Evolutionary conservation across 2,113 vertebrate genomes (phyloP).

Genomic region (Cricetomys ansorgei): DNA sequence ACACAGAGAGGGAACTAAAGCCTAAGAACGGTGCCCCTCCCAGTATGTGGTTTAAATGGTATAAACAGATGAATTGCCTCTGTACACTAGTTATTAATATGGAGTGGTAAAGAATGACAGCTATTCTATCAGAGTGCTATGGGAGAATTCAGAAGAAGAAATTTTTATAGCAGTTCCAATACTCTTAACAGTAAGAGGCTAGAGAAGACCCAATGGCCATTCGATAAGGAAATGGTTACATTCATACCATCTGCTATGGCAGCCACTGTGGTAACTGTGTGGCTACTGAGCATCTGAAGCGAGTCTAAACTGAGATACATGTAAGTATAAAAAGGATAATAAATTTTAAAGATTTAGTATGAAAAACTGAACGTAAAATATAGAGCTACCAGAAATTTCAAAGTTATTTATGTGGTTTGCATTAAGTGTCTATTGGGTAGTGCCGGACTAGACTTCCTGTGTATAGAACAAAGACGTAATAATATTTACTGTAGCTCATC

Average conservation of each 20-base stretch:
- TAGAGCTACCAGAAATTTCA: conserved; percentile 3
- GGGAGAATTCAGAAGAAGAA: not conserved
- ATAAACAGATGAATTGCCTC: not conserved
- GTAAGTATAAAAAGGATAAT: not conserved
- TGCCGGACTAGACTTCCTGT: not conserved
- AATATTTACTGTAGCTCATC: not conserved
- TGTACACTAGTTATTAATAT: not conserved
- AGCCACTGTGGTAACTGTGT: not conserved
- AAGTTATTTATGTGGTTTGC: not conserved
- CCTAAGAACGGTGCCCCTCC: too few relatives aligned
- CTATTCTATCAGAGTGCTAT: not conserved
- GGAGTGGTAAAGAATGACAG: not conserved
- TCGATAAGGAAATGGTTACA: not conserved
- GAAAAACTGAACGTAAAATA: conserved; percentile 16
- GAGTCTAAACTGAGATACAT: not conserved
- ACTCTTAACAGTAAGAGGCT: not conserved
- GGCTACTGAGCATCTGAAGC: not conserved
- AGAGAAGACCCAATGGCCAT: not conserved
- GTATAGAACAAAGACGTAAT: too few relatives aligned
- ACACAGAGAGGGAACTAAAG: not conserved
- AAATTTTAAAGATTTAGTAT: not conserved
- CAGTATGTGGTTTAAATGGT: not conserved
- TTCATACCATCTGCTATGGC: not conserved
- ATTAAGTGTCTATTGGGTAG: not conserved
- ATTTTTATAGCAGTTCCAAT: not conserved